These are phyloP conservation scores for Standfussiana lucernea DNA, from an alignment of 2,888 invertebrate species.

Conservation along the genomic window DNA sequence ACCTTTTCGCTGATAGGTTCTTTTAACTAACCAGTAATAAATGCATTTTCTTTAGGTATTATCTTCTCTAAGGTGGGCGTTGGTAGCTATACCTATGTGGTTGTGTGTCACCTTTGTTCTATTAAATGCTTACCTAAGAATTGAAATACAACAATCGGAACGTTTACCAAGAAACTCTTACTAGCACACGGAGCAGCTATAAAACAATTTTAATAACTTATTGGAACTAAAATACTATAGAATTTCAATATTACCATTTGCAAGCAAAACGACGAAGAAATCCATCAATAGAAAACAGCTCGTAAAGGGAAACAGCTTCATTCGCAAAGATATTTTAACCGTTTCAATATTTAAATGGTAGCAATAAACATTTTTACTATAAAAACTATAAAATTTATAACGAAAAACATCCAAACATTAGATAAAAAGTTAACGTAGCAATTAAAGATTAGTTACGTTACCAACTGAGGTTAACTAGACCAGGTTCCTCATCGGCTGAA, in stretches of 20 bases:
- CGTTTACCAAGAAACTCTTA: constrained; percentile 1
- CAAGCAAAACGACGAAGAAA: constrained; percentile 13
- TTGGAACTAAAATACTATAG: constrained; percentile 9
- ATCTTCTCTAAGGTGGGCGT: not conserved
- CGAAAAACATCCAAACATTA: constrained; percentile 46
- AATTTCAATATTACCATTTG: constrained; percentile 10
- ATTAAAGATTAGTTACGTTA: constrained; percentile 61
- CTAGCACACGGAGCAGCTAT: not conserved
- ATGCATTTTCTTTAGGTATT: not conserved
- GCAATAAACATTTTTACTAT: constrained; percentile 52
- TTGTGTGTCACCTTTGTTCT: not conserved
- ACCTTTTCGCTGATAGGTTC: constrained; percentile 5
- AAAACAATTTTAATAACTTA: constrained; percentile 29
- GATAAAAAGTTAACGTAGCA: constrained; percentile 40
- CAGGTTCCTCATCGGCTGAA: not conserved
- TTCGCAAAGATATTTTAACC: constrained; percentile 36
- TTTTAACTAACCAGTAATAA: not conserved
- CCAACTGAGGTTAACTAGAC: constrained; percentile 24
- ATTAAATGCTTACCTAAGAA: constrained; percentile 9
- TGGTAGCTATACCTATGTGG: not conserved
- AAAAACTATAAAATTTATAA: constrained; percentile 23
- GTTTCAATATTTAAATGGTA: constrained; percentile 50
- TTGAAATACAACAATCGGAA: not conserved
- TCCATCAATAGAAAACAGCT: constrained; percentile 20
- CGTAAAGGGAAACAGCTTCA: constrained; percentile 35